phyloP scores from a whole-genome alignment of 2,888 invertebrate genomes.

The Trissoscelio sp. region DNA sequence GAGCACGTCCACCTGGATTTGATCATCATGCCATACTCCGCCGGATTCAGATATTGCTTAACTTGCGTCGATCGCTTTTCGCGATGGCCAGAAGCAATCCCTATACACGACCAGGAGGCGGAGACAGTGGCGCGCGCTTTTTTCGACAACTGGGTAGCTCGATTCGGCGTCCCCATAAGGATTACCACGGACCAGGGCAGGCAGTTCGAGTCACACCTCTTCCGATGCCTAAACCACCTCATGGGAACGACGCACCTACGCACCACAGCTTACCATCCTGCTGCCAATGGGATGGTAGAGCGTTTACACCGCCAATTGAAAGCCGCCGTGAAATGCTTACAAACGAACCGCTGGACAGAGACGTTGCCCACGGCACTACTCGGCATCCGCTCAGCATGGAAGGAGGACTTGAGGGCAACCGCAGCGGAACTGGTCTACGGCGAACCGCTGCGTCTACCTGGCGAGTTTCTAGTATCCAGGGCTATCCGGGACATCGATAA shows the following conservation, averaged over 20 bases:
- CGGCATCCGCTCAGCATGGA: conserved; percentile 41
- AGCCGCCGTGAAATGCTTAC: conserved; percentile 32
- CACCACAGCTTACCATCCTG: conserved; percentile 70
- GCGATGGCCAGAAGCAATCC: conserved; percentile 70
- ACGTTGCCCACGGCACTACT: conserved; percentile 34
- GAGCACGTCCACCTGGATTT: conserved; percentile 46
- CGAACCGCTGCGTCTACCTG: conserved; percentile 39
- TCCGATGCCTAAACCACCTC: conserved; percentile 64
- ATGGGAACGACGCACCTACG: conserved; percentile 75
- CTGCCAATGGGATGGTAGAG: conserved; percentile 66
- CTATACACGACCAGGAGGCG: conserved; percentile 61
- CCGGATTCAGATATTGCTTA: conserved; percentile 74
- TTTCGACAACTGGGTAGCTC: conserved; percentile 59
- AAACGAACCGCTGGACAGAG: conserved; percentile 19
- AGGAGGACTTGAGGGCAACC: conserved; percentile 51
- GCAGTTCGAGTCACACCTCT: conserved; percentile 31
- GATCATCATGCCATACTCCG: conserved; percentile 14
- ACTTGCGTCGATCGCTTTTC: conserved; percentile 74
- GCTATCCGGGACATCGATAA: conserved; percentile 1
- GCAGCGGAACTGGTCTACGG: conserved; percentile 49
- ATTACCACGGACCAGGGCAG: conserved; percentile 68
- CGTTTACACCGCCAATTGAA: conserved; percentile 38
- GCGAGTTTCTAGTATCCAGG: conserved; percentile 55
- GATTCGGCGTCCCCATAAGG: conserved; percentile 62
- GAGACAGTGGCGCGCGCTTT: conserved; percentile 64